Conservation (phyloP, 1,140 invertebrate genomes). For the Caerostris darwini region DNA sequence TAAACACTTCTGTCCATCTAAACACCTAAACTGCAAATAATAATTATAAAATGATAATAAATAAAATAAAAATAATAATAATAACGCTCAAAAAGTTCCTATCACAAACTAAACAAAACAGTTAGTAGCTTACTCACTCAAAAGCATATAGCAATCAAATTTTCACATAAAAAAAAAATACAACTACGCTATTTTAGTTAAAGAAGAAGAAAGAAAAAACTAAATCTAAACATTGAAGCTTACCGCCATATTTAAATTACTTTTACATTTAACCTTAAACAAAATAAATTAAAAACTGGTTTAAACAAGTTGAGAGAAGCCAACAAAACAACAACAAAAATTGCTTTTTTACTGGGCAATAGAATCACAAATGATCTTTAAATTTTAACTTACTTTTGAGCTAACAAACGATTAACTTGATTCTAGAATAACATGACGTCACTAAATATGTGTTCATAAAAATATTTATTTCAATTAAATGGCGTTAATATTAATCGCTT, state of each 20-base stretch:
- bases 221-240: neutral
- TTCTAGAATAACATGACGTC: conserved; percentile 39
- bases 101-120: too few relatives aligned
- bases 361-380: conserved; percentile 13
- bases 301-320: neutral
- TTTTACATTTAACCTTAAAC: neutral
- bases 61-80: too few relatives aligned
- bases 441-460: neutral
- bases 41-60: too few relatives aligned
- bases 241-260: neutral
- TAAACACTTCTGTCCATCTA: too few relatives aligned
- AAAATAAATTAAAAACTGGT: conserved; percentile 37
- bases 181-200: neutral
- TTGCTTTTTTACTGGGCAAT: neutral
- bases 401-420: neutral
- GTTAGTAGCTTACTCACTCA: neutral
- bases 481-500: neutral
- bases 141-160: neutral
- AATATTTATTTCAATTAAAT: neutral
- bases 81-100: too few relatives aligned
- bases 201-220: too few relatives aligned
- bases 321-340: too few relatives aligned
- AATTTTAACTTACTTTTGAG: neutral
- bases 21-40: too few relatives aligned
- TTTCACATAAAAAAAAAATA: neutral